Base-by-base conservation (phyloP, 2,113 vertebrate genomes). In the Macrotus californicus region DNA sequence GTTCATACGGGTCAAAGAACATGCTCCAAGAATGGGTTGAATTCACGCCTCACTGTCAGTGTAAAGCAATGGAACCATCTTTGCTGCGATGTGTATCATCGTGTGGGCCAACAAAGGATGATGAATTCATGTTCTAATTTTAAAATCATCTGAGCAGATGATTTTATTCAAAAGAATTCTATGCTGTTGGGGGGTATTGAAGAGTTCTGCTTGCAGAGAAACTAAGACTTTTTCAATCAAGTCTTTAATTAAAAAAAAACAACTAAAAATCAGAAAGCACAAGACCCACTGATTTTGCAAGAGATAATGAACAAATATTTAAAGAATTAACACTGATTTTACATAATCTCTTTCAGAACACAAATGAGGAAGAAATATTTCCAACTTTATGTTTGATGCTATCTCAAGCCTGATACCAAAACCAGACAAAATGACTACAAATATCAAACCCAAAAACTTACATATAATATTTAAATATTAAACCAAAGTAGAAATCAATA, bases 121-220 rank as follows among this genome's bases (percentile, higher is more conserved):
- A 79, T 88, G n/a, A 54, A 48, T 86, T 80, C n/a, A 59, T 80
- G 34, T 80, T 96, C 92, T 79, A 83, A 94, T 93, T 96, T 94
- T 89, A 88, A 85, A 82, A 43, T 76, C 21, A 73, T 48, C 18
- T 48, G 31, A 92, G 26, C 21, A 67, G 52, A 82, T 66, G 79
- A 31, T 54, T 93, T 61, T 8, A 75, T 48, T 89, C 22, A 54
- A 56, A 86, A 48, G 18, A 66, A 93, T 82, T 43, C 13, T 59
- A 24, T 50, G 61, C 22, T 83, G 11, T 67, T 87, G 67, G 11
- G 26, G 43, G 59, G 26, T 89, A 43, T 2, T 88, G 41, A 91
- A 24, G 19, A 83, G 36, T 91, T 92, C 50, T 85, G 16, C 48
- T 93, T 39, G 16, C n/a, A 84, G 75, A 85, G 81, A 92, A 77